phyloP scores from a whole-genome alignment of 1,140 invertebrate species.

The Megalopta genalis region DNA sequence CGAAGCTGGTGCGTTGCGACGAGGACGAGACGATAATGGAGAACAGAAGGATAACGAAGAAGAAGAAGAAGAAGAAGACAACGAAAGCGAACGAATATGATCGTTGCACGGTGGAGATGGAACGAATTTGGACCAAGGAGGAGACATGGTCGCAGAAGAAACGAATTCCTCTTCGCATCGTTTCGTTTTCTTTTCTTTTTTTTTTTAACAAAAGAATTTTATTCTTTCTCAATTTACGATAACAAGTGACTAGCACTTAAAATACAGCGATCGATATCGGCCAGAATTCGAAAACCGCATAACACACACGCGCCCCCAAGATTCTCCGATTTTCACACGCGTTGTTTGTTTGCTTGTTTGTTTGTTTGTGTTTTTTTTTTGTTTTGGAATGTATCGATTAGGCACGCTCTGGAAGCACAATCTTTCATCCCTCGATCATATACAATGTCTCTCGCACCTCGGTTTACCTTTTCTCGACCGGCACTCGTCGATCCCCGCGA shows the following conservation, averaged over 20 bases:
- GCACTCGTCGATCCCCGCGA: no score
- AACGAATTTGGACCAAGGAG: no score
- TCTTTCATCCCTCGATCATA: slow-evolving; percentile 22
- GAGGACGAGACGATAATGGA: no score
- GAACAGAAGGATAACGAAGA: no score
- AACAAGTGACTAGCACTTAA: slow-evolving; percentile 78
- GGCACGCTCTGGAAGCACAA: slow-evolving; percentile 45
- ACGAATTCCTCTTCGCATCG: no score
- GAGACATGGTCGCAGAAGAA: background rate
- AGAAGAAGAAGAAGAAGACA: no score
- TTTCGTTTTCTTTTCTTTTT: no score
- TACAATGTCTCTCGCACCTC: background rate
- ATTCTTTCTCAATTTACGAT: slow-evolving; percentile 72
- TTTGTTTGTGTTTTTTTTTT: slow-evolving; percentile 28
- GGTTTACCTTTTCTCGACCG: background rate
- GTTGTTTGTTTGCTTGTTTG: no score
- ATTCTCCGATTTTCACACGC: slow-evolving; percentile 34
- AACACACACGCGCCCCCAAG: slow-evolving; percentile 46
- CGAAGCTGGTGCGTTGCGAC: no score
- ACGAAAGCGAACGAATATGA: no score
- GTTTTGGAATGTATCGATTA: slow-evolving; percentile 67
- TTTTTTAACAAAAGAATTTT: slow-evolving; percentile 70
- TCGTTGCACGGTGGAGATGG: no score
- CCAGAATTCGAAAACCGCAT: slow-evolving; percentile 51
- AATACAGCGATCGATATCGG: slow-evolving; percentile 69